Percentiles rank a stretch among this genome's conserved stretches.
phyloP scores from a whole-genome alignment of 2,113 vertebrate species.

The Leucosticte australis region DNA sequence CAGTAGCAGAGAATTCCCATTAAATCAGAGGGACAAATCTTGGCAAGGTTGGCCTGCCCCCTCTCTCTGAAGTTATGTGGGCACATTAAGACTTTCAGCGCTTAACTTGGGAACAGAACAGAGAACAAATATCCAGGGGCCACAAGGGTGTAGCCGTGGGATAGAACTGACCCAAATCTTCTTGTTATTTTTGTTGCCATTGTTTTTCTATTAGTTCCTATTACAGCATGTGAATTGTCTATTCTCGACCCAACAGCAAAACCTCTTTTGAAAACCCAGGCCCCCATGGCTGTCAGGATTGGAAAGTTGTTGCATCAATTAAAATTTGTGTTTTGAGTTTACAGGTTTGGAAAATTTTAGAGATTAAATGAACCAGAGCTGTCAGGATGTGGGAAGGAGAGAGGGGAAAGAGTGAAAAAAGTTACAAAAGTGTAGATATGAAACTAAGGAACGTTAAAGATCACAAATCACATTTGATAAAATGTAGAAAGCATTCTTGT shows the following conservation, averaged over 20 bases:
- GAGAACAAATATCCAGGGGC: neutral
- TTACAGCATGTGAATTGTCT: neutral
- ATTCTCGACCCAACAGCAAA: neutral
- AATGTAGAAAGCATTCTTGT: neutral
- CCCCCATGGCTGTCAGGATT: neutral
- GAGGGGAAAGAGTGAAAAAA: neutral
- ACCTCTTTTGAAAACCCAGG: neutral
- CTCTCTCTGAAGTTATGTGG: neutral
- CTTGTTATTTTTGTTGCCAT: neutral
- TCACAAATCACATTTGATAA: neutral
- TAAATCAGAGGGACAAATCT: neutral
- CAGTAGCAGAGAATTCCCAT: neutral
- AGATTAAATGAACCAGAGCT: neutral
- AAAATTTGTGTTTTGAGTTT: neutral
- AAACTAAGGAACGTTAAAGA: neutral
- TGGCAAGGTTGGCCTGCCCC: neutral
- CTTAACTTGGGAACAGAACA: neutral
- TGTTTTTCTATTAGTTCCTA: conserved; percentile 17
- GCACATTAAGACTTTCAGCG: neutral
- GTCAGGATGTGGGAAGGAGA: neutral
- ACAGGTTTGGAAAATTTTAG: neutral
- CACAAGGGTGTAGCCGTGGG: neutral
- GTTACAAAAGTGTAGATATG: neutral
- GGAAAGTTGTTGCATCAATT: neutral
- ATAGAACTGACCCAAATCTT: neutral